Percentiles rank a stretch among this genome's conserved stretches.
Evolutionary conservation across 2,797 vertebrate species (phyloP).

Genomic region (Salmo trutta): DNA sequence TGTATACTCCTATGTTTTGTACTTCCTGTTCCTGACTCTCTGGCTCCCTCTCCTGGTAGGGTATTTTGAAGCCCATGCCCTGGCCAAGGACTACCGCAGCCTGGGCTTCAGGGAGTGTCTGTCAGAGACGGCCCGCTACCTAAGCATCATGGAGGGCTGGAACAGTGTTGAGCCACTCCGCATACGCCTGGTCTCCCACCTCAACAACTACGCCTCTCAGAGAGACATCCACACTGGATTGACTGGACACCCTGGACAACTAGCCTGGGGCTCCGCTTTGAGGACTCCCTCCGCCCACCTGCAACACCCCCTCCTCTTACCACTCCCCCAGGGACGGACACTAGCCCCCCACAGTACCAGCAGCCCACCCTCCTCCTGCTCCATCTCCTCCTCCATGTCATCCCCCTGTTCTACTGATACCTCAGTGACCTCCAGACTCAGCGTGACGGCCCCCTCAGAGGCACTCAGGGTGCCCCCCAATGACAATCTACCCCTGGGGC

Average conservation of each 20-base stretch:
- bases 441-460: slow-evolving; percentile 63
- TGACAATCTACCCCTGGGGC: slow-evolving; percentile 79
- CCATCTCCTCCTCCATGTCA: slow-evolving; percentile 57
- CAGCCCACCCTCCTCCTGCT: slow-evolving; percentile 65
- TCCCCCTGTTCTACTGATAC: slow-evolving; percentile 77
- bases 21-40: background rate
- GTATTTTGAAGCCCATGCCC: slow-evolving; percentile 92
- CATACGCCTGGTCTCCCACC: slow-evolving; percentile 90
- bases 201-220: slow-evolving; percentile 93
- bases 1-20: background rate
- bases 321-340: slow-evolving; percentile 73
- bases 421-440: slow-evolving; percentile 80
- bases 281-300: slow-evolving; percentile 67
- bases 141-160: slow-evolving; percentile 92
- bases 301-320: slow-evolving; percentile 81
- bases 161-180: slow-evolving; percentile 89
- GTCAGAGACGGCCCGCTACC: slow-evolving; percentile 93
- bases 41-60: slow-evolving; percentile 64
- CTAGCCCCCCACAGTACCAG: slow-evolving; percentile 62
- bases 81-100: slow-evolving; percentile 97
- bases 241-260: slow-evolving; percentile 71
- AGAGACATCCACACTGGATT: slow-evolving; percentile 88
- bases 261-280: slow-evolving; percentile 90
- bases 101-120: slow-evolving; percentile 96
- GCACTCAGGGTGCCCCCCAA: slow-evolving; percentile 83